Evolutionary conservation across 2,888 invertebrate genomes (phyloP).

Genomic region (Leptinotarsa juncta): DNA sequence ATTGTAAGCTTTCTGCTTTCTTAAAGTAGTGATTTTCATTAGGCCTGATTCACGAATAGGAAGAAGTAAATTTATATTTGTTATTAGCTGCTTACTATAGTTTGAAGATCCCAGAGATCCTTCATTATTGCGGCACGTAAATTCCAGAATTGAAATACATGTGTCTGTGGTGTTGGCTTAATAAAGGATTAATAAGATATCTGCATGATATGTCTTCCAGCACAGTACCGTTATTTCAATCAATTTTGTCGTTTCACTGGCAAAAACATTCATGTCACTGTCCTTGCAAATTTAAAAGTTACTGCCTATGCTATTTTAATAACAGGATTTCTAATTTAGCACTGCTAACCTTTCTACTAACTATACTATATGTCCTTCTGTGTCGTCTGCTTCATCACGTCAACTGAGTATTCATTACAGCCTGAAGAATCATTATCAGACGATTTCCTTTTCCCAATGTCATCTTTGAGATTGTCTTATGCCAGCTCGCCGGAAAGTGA

Average conservation of each 20-base stretch:
- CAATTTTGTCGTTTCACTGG: too few species aligned
- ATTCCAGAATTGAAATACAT: neutral
- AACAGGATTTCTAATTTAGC: neutral
- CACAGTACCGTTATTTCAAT: too few species aligned
- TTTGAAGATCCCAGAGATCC: too few species aligned
- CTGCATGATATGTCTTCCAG: too few species aligned
- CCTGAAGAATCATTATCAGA: slow-evolving; percentile 97
- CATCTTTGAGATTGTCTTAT: slow-evolving; percentile 92
- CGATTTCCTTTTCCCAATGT: slow-evolving; percentile 99
- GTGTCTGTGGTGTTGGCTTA: too few species aligned
- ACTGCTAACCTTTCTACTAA: neutral
- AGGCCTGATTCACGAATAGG: neutral
- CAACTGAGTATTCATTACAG: slow-evolving; percentile 68
- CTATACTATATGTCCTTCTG: slow-evolving; percentile 23
- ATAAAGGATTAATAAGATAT: too few species aligned
- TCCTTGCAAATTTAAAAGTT: neutral
- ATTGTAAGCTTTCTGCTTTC: too few species aligned
- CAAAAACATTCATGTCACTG: too few species aligned
- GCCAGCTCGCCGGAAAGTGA: slow-evolving; percentile 97
- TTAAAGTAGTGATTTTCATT: too few species aligned
- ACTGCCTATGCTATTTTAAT: neutral
- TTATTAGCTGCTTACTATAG: too few species aligned
- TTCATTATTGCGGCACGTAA: neutral
- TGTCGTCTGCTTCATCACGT: slow-evolving; percentile 33
- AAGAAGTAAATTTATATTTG: neutral